These are phyloP conservation scores for Tokudaia muenninki DNA, from an alignment of 2,797 vertebrate species.

Conservation along the genomic window DNA sequence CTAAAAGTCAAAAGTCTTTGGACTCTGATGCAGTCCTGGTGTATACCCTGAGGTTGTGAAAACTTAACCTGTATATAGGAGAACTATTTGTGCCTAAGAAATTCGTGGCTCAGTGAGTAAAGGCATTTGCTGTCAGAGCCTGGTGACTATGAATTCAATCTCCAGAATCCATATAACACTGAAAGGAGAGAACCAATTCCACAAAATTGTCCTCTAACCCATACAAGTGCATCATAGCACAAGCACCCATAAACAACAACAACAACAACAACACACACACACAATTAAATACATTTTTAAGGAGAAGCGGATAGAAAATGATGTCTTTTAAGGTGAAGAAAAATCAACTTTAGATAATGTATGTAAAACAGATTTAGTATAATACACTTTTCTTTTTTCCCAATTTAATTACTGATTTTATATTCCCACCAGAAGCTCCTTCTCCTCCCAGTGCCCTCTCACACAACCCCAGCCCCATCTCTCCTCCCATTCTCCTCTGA, in stretches of 20 bases:
- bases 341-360: constrained; percentile 23
- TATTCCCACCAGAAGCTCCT: background rate
- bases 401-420: no score
- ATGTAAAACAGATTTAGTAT: constrained; percentile 20
- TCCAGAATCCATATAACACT: background rate
- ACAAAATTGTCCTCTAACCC: background rate
- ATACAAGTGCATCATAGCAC: no score
- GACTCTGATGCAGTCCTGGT: background rate
- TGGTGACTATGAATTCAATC: background rate
- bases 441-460: background rate
- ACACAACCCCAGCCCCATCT: background rate
- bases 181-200: background rate
- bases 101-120: background rate
- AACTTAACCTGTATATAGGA: background rate
- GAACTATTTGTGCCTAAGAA: background rate
- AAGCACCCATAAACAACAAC: background rate
- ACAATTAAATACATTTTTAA: background rate
- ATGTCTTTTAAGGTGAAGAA: background rate
- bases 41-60: no score
- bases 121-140: background rate
- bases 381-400: no score
- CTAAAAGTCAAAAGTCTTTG: background rate
- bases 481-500: background rate
- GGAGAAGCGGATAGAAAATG: background rate
- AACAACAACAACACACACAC: no score